These are phyloP conservation scores for Gryllus bimaculatus DNA, from an alignment of 1,140 invertebrate genomes.

Conservation along the genomic window DNA sequence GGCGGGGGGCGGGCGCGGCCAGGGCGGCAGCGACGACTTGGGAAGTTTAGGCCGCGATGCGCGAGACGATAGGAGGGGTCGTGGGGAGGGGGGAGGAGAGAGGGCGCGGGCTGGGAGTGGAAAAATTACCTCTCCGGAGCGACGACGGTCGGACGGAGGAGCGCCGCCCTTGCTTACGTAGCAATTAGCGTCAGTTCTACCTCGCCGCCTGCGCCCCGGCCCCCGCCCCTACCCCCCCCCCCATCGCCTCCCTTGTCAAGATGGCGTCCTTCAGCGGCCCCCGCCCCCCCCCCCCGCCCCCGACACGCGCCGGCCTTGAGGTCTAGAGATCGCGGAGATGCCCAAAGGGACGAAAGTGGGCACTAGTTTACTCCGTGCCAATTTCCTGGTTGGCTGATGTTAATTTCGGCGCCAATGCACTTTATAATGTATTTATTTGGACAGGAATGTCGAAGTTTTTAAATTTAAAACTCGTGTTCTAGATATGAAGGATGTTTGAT, in stretches of 20 bases:
- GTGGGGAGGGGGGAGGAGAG: neutral
- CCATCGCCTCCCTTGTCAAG: neutral
- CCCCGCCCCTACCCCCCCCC: too few species aligned
- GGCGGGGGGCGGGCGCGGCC: too few species aligned
- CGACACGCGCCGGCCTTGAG: neutral
- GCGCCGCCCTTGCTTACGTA: neutral
- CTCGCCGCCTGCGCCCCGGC: neutral
- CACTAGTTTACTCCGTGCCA: too few species aligned
- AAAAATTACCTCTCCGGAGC: neutral
- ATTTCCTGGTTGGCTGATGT: too few species aligned
- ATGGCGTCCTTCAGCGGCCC: neutral
- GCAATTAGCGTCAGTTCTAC: neutral
- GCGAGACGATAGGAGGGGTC: neutral
- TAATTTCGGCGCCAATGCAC: too few species aligned
- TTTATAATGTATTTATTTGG: too few species aligned
- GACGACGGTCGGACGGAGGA: neutral
- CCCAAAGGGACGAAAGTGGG: neutral
- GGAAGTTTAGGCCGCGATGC: neutral
- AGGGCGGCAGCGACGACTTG: neutral
- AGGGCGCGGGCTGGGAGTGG: neutral
- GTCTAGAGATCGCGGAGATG: neutral
- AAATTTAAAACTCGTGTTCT: too few species aligned
- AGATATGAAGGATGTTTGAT: too few species aligned
- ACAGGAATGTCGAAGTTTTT: too few species aligned
- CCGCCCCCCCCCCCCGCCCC: too few species aligned